Percentiles rank a stretch among this genome's conserved stretches.
These are phyloP conservation scores for Acromyrmex charruanus DNA, from an alignment of 1,140 invertebrate species.

Conservation along the genomic window DNA sequence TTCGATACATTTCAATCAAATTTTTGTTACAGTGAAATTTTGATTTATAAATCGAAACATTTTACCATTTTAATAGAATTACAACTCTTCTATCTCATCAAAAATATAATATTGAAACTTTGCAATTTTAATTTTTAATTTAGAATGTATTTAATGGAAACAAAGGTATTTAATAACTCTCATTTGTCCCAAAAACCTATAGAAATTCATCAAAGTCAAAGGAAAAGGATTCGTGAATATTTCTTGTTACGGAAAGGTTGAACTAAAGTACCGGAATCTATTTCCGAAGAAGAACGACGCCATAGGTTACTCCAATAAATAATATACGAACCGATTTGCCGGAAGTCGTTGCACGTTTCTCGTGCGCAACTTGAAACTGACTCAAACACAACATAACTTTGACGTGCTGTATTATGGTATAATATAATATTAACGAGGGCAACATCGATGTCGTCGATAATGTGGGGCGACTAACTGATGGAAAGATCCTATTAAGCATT, in stretches of 20 bases:
- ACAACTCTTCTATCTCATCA: background rate
- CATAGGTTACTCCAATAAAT: constrained; percentile 28
- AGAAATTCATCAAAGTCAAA: constrained; percentile 38
- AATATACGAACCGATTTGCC: constrained; percentile 46
- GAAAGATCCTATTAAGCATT: constrained; percentile 2
- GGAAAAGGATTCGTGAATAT: constrained; percentile 35
- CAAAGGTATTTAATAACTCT: background rate
- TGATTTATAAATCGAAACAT: no score
- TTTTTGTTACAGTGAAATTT: no score
- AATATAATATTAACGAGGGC: background rate
- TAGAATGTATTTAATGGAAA: background rate
- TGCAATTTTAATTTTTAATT: background rate
- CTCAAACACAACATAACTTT: background rate
- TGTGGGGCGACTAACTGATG: background rate
- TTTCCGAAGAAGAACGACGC: constrained; percentile 35
- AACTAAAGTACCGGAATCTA: constrained; percentile 34
- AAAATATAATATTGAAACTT: background rate
- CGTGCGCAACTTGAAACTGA: background rate
- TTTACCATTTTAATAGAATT: background rate
- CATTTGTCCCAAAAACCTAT: constrained; percentile 3
- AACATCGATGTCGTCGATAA: constrained; percentile 36
- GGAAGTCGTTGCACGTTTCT: constrained; percentile 21
- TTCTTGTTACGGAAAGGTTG: constrained; percentile 5
- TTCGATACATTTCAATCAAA: no score
- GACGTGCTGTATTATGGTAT: constrained; percentile 3